Percentiles rank a stretch among this genome's conserved stretches.
Evolutionary conservation across 2,113 vertebrate species (phyloP).

Genomic region (Carassius carassius): DNA sequence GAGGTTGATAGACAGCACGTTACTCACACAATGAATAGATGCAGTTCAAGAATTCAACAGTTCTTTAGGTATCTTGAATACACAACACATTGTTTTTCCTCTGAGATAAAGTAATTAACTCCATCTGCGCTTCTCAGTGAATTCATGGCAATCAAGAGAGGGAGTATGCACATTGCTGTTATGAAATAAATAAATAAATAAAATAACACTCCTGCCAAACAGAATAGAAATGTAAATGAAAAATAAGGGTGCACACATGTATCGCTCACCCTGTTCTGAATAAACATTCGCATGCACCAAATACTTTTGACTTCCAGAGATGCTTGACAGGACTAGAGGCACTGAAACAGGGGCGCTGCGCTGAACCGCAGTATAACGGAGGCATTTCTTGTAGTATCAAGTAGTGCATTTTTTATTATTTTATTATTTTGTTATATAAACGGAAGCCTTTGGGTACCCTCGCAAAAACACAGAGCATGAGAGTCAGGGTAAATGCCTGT

Average conservation of each 20-base stretch:
- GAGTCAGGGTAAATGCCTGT: slow-evolving; percentile 11
- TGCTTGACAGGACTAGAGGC: background rate
- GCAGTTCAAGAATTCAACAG: background rate
- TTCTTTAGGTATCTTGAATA: slow-evolving; percentile 14
- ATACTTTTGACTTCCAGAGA: background rate
- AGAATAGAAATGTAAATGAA: background rate
- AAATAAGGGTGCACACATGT: background rate
- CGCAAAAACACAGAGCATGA: background rate
- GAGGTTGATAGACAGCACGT: background rate
- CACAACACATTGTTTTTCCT: background rate
- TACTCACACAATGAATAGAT: slow-evolving; percentile 6
- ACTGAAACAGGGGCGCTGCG: background rate
- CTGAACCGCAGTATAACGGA: slow-evolving; percentile 14
- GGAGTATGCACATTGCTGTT: background rate
- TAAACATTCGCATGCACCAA: background rate
- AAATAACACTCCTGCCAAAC: background rate
- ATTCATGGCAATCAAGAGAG: background rate
- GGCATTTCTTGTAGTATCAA: slow-evolving; percentile 2
- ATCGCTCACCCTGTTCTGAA: slow-evolving; percentile 5
- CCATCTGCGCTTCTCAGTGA: slow-evolving; percentile 2
- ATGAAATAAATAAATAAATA: background rate
- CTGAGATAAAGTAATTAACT: background rate
- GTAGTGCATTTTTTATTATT: slow-evolving; percentile 22
- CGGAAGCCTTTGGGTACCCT: slow-evolving; percentile 21
- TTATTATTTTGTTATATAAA: slow-evolving; percentile 32